A percentile compares a stretch with the other conserved stretches of the same genome.
Evolutionary conservation across 2,113 vertebrate genomes (phyloP).

Genomic region (Otocyon megalotis): DNA sequence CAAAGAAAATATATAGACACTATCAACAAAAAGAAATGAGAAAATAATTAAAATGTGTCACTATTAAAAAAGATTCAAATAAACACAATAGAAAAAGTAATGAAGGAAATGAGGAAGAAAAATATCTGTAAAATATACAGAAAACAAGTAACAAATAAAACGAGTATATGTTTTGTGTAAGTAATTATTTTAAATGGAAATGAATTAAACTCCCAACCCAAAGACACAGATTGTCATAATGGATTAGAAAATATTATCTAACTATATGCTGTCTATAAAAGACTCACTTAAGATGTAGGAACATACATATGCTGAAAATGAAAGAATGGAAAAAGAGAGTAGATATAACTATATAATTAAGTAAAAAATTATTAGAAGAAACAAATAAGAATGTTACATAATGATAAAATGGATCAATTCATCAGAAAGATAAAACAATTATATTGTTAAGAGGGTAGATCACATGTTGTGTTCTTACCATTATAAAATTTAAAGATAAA

Average conservation of each 20-base stretch:
- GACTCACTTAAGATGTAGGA: not conserved
- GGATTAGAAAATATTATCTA: not conserved
- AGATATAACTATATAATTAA: not conserved
- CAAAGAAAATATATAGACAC: not conserved
- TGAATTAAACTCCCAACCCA: not conserved
- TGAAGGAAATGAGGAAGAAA: not conserved
- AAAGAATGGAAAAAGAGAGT: not conserved
- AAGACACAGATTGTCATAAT: not conserved
- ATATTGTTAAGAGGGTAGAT: not conserved
- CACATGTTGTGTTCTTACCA: not conserved
- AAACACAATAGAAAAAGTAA: not conserved
- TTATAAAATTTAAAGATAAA: not conserved
- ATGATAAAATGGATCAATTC: not conserved
- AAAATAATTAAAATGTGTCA: not conserved
- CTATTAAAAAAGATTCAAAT: not conserved
- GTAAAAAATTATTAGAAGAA: slow-evolving; percentile 31
- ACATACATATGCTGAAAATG: not conserved
- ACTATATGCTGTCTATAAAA: not conserved
- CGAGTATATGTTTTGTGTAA: not conserved
- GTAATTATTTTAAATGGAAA: not conserved
- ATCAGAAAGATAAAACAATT: not conserved
- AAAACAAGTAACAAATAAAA: not conserved
- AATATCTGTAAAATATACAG: not conserved
- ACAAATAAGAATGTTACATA: not conserved
- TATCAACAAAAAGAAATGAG: not conserved